A percentile compares a stretch with the other conserved stretches of the same genome.
Evolutionary conservation across 37 sponge, comb jelly and placozoan species (phyloP).

Genomic region (Beroe ovata): DNA sequence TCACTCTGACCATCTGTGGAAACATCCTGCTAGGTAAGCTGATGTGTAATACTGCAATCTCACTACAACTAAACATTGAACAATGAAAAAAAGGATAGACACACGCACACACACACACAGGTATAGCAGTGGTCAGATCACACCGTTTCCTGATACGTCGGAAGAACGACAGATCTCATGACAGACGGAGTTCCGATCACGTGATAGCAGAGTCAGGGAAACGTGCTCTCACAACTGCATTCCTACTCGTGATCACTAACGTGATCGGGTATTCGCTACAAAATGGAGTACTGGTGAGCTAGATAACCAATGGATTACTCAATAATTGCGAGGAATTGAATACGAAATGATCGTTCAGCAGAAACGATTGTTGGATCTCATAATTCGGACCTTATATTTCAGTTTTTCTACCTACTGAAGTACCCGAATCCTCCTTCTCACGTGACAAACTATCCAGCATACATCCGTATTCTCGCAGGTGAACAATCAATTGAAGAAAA

Average conservation of each 20-base stretch:
- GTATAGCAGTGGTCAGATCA: conserved; percentile 39
- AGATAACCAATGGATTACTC: too few relatives aligned
- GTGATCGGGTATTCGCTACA: conserved; percentile 40
- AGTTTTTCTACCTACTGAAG: conserved; percentile 29
- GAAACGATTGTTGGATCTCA: too few relatives aligned
- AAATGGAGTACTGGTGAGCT: conserved; percentile 63
- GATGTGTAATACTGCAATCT: too few relatives aligned
- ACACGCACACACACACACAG: too few relatives aligned
- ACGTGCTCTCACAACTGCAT: conserved; percentile 6
- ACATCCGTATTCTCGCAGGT: conserved; percentile 9
- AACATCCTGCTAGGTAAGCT: conserved; percentile 43
- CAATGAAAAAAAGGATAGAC: too few relatives aligned
- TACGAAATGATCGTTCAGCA: too few relatives aligned
- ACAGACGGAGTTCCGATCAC: not conserved
- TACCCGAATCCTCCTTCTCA: conserved; percentile 33
- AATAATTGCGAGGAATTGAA: too few relatives aligned
- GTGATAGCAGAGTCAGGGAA: conserved; percentile 49
- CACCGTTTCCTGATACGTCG: not conserved
- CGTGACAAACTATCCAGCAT: conserved; percentile 20
- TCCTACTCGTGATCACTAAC: conserved; percentile 25
- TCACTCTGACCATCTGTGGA: conserved; percentile 31
- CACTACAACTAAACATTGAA: too few relatives aligned
- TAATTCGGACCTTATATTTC: too few relatives aligned
- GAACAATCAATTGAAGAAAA: too few relatives aligned
- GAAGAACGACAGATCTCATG: not conserved